phyloP scores from a whole-genome alignment of 2,113 vertebrate genomes.

The Etia nguti region DNA sequence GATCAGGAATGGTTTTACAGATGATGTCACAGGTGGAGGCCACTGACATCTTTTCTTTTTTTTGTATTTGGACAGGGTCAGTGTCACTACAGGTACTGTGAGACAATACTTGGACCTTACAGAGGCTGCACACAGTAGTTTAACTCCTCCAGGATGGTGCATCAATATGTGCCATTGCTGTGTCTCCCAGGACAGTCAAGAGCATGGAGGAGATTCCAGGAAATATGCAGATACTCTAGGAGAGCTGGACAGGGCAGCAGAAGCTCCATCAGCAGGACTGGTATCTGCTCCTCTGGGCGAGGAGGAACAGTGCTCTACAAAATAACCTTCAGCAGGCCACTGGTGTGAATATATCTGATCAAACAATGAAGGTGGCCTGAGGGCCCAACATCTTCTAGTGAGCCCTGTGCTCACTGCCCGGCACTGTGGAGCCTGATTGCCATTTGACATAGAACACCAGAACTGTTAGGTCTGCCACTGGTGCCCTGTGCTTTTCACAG shows the following conservation, averaged over 20 bases:
- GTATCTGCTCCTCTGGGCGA: background rate
- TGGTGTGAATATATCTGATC: background rate
- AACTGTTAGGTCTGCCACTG: rapidly evolving
- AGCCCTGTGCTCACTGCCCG: too few relatives aligned
- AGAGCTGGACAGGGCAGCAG: background rate
- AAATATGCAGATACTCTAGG: background rate
- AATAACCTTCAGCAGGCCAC: background rate
- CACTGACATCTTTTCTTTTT: background rate
- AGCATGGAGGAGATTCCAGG: background rate
- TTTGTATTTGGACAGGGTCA: background rate
- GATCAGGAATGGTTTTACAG: background rate
- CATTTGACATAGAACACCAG: background rate
- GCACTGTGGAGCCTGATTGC: background rate
- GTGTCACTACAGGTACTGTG: background rate
- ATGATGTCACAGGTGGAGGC: background rate
- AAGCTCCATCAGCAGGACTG: background rate
- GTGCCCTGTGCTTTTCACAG: background rate
- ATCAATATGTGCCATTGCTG: background rate
- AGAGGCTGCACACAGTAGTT: background rate
- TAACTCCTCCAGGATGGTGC: background rate
- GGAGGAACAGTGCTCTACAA: background rate
- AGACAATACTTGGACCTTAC: background rate
- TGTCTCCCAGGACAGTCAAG: background rate
- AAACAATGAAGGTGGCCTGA: background rate
- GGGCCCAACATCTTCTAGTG: background rate